Percentiles rank a stretch among this genome's conserved stretches.
These are phyloP conservation scores for Trachelus tabidus DNA, from an alignment of 2,888 invertebrate species.

Conservation along the genomic window DNA sequence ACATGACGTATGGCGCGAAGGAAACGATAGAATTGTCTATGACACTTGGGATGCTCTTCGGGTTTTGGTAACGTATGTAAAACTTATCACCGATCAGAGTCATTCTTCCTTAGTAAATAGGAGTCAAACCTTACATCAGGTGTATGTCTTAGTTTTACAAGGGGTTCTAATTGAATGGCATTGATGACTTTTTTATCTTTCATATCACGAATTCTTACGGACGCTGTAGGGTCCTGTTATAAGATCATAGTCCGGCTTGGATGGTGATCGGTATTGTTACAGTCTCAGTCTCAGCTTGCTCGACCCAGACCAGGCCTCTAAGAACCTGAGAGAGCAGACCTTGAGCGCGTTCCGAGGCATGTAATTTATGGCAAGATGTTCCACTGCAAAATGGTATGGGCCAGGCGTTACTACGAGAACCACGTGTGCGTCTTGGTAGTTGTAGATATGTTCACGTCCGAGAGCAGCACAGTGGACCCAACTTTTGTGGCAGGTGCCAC, in stretches of 20 bases:
- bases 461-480: constrained; percentile 15
- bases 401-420: background rate
- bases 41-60: background rate
- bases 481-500: constrained; percentile 50
- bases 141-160: background rate
- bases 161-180: background rate
- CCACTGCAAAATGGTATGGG: background rate
- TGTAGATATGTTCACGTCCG: background rate
- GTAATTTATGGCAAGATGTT: constrained; percentile 1
- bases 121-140: background rate
- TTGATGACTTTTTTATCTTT: background rate
- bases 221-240: background rate
- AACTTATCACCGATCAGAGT: background rate
- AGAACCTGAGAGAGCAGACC: background rate
- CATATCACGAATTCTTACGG: background rate
- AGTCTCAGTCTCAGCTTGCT: background rate
- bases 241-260: background rate
- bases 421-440: background rate
- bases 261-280: background rate
- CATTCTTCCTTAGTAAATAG: background rate
- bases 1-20: background rate
- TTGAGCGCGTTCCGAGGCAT: background rate
- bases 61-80: background rate
- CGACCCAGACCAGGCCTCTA: background rate
- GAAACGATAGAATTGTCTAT: background rate